These are phyloP conservation scores for Eira barbara DNA, from an alignment of 2,113 vertebrate species.

Conservation along the genomic window DNA sequence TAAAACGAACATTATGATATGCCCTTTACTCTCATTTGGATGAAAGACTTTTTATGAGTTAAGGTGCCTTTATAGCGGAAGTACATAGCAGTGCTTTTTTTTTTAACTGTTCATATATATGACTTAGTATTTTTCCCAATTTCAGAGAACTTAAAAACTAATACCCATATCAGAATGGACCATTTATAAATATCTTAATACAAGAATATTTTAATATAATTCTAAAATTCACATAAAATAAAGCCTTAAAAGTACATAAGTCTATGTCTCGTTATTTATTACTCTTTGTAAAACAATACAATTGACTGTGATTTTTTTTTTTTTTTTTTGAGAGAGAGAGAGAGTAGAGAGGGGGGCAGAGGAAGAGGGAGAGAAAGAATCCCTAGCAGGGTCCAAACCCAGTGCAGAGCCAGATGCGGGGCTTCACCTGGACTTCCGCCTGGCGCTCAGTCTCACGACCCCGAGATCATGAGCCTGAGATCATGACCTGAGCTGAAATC, in stretches of 20 bases:
- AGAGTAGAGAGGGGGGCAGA: background rate
- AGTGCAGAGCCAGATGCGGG: background rate
- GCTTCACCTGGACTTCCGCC: background rate
- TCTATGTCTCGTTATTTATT: background rate
- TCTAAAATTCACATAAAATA: background rate
- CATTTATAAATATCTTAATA: background rate
- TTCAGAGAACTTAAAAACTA: slow-evolving; percentile 22
- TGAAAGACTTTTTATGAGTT: slow-evolving; percentile 22
- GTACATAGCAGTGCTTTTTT: background rate
- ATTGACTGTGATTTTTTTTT: background rate
- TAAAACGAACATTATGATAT: background rate
- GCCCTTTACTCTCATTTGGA: slow-evolving; percentile 4
- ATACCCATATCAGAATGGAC: background rate
- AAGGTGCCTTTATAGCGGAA: background rate
- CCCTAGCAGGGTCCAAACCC: background rate
- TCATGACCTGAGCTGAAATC: background rate
- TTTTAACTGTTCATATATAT: slow-evolving; percentile 1
- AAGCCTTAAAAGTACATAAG: background rate
- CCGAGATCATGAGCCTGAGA: background rate
- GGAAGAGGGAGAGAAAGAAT: background rate
- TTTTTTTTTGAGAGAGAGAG: background rate
- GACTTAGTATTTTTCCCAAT: background rate
- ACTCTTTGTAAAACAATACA: background rate
- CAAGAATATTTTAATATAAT: background rate
- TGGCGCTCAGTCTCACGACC: background rate